phyloP scores from a whole-genome alignment of 2,797 vertebrate species.

The Catamblyrhynchus diadema region DNA sequence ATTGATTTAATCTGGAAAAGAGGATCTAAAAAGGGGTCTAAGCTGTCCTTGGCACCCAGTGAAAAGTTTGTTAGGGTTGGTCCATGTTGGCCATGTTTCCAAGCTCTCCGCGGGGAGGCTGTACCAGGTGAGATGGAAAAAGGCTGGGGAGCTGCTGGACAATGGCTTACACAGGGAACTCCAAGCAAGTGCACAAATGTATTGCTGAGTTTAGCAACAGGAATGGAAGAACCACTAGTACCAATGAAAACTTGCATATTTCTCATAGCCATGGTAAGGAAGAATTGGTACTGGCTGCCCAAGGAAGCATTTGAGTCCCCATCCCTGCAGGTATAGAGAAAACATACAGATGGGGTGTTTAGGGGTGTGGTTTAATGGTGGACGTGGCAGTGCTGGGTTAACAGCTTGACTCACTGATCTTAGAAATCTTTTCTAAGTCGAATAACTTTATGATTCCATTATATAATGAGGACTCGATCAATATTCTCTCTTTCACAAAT shows the following conservation, averaged over 20 bases:
- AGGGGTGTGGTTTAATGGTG: neutral
- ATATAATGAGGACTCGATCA: neutral
- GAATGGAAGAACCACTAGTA: neutral
- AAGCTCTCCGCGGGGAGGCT: accelerated
- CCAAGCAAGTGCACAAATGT: neutral
- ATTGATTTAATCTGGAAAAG: neutral
- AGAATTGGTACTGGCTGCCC: neutral
- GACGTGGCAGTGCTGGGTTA: neutral
- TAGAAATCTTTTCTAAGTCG: neutral
- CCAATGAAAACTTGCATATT: neutral
- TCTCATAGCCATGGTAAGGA: neutral
- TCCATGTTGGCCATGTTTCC: neutral
- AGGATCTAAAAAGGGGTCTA: neutral
- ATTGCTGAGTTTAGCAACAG: neutral
- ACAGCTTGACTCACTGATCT: neutral
- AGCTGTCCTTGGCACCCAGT: neutral
- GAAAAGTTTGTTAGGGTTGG: neutral
- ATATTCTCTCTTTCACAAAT: neutral
- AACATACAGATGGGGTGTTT: accelerated
- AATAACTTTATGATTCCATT: neutral
- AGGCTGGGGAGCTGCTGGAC: neutral
- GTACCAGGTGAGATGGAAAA: accelerated
- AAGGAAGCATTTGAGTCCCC: neutral
- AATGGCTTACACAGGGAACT: neutral
- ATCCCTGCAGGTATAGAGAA: neutral